Conservation (phyloP, 2,888 invertebrate species). For the Cantharis nigra region DNA sequence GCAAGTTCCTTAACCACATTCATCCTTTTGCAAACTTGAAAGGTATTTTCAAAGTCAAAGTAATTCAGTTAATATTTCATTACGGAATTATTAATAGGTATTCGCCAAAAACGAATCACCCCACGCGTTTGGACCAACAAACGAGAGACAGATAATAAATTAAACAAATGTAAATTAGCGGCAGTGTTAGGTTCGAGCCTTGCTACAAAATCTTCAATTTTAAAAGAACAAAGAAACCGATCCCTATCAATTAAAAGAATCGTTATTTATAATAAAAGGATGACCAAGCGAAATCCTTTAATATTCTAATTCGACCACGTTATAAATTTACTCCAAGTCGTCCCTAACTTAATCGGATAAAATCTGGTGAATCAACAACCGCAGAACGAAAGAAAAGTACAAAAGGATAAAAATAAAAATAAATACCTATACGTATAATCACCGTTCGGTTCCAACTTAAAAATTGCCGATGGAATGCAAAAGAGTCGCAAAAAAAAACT, state of each 20-base stretch:
- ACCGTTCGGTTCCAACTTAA: slow-evolving; percentile 8
- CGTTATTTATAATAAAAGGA: slow-evolving; percentile 13
- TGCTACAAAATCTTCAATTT: slow-evolving; percentile 3
- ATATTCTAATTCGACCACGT: slow-evolving; percentile 12
- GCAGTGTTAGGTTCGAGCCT: neutral
- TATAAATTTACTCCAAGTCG: slow-evolving; percentile 19
- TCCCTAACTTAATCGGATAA: slow-evolving; percentile 13
- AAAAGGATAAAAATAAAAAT: slow-evolving; percentile 5
- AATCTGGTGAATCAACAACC: slow-evolving; percentile 28
- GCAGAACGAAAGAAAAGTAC: slow-evolving; percentile 7
- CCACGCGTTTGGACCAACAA: slow-evolving; percentile 9
- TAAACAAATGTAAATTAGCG: slow-evolving; percentile 7
- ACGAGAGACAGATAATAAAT: slow-evolving; percentile 10
- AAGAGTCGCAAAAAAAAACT: slow-evolving; percentile 6
- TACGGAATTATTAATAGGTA: slow-evolving; percentile 5
- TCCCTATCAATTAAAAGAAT: slow-evolving; percentile 20
- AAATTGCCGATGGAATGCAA: slow-evolving; percentile 16
- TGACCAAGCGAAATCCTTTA: slow-evolving; percentile 12
- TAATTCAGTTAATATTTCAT: slow-evolving; percentile 5
- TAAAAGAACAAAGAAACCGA: slow-evolving; percentile 21
- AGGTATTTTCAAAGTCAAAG: slow-evolving; percentile 4
- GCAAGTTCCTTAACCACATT: neutral
- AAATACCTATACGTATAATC: neutral
- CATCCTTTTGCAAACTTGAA: neutral
- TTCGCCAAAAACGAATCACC: neutral